Conservation (phyloP, 2,888 invertebrate species). For the Criorhina ranunculi region DNA sequence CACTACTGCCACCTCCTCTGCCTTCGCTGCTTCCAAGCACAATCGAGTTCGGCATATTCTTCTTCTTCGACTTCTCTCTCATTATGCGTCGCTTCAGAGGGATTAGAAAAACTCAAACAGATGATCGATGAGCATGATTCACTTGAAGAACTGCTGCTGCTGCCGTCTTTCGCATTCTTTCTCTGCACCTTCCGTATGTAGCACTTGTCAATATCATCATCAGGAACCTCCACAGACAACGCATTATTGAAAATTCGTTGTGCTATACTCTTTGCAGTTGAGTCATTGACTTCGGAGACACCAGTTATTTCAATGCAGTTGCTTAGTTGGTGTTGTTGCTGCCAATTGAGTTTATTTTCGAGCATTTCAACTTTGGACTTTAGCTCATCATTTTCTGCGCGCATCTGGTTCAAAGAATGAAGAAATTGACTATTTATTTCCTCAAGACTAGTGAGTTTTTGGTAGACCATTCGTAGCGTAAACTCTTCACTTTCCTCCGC, state of each 20-base stretch:
- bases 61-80: too few relatives aligned
- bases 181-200: background rate
- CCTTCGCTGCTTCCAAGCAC: background rate
- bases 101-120: background rate
- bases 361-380: background rate
- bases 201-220: too few relatives aligned
- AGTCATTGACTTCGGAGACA: too few relatives aligned
- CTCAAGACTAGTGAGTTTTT: slow-evolving; percentile 12
- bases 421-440: slow-evolving; percentile 1
- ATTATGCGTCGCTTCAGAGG: slow-evolving; percentile 14
- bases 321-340: too few relatives aligned
- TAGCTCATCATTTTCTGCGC: background rate
- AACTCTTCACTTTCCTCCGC: background rate
- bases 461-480: slow-evolving; percentile 16
- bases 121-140: background rate
- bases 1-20: background rate
- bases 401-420: background rate
- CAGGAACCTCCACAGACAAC: too few relatives aligned
- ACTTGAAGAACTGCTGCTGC: background rate
- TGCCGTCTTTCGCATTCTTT: background rate
- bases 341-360: too few relatives aligned
- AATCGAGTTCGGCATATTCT: background rate
- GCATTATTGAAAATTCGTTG: too few relatives aligned
- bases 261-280: too few relatives aligned
- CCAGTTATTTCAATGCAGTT: too few relatives aligned